These are phyloP conservation scores for Patella ulyssiponensis DNA, from an alignment of 2,888 invertebrate species.

Conservation along the genomic window DNA sequence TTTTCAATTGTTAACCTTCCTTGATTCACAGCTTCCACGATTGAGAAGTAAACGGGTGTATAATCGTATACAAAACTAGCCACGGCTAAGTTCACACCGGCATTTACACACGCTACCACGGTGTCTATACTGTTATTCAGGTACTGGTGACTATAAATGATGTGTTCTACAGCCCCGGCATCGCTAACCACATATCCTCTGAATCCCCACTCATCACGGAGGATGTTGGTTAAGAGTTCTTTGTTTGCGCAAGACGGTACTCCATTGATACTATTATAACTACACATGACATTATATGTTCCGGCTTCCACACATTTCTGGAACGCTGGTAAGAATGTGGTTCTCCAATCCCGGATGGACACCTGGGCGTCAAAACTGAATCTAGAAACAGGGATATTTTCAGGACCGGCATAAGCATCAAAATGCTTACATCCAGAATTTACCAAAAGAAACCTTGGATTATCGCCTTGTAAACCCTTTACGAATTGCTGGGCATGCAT, in stretches of 20 bases:
- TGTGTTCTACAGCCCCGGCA: slow-evolving; percentile 56
- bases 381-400: slow-evolving; percentile 55
- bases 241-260: slow-evolving; percentile 62
- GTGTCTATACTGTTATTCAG: slow-evolving; percentile 39
- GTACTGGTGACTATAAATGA: slow-evolving; percentile 47
- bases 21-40: slow-evolving; percentile 47
- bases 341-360: slow-evolving; percentile 52
- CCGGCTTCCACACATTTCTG: slow-evolving; percentile 61
- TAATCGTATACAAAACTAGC: slow-evolving; percentile 35
- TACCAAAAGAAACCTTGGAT: slow-evolving; percentile 53
- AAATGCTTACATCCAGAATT: slow-evolving; percentile 67
- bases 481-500: slow-evolving; percentile 49
- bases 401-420: slow-evolving; percentile 65
- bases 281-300: slow-evolving; percentile 63
- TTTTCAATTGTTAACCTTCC: slow-evolving; percentile 33
- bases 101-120: slow-evolving; percentile 37
- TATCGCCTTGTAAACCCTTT: slow-evolving; percentile 56
- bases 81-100: slow-evolving; percentile 57
- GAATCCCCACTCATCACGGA: slow-evolving; percentile 59
- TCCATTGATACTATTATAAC: slow-evolving; percentile 64
- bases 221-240: slow-evolving; percentile 53
- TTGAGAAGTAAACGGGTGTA: slow-evolving; percentile 23
- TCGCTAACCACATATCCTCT: slow-evolving; percentile 63
- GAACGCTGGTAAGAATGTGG: slow-evolving; percentile 65
- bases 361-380: slow-evolving; percentile 53